phyloP scores from a whole-genome alignment of 2,888 invertebrate genomes.

The Drosophila infuscata region DNA sequence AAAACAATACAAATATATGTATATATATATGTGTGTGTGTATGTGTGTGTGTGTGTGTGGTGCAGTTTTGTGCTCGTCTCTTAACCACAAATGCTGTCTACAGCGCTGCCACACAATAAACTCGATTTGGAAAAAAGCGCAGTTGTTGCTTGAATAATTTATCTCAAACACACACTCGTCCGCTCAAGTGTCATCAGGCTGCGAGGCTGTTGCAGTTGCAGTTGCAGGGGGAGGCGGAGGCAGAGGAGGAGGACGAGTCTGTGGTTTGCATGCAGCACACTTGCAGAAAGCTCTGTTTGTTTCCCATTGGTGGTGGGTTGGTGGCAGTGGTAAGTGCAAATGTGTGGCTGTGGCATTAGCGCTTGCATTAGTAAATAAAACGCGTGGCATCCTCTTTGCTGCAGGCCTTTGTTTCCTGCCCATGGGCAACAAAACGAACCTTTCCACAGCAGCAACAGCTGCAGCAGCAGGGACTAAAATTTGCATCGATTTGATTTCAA shows the following conservation, averaged over 20 bases:
- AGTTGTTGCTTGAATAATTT: constrained; percentile 79
- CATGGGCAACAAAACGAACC: constrained; percentile 5
- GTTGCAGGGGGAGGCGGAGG: no score
- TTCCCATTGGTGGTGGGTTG: constrained; percentile 11
- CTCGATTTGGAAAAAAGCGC: constrained; percentile 71
- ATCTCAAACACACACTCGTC: constrained; percentile 53
- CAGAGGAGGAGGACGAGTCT: constrained; percentile 11
- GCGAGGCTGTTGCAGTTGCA: not conserved
- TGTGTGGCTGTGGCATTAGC: constrained; percentile 36
- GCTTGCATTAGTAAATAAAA: constrained; percentile 58
- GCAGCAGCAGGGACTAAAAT: not conserved
- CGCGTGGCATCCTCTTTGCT: constrained; percentile 47
- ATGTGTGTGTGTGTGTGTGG: constrained; percentile 8
- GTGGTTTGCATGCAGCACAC: constrained; percentile 34
- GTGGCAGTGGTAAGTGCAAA: constrained; percentile 1
- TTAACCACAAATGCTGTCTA: constrained; percentile 66
- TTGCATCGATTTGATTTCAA: constrained; percentile 37
- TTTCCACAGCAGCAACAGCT: constrained; percentile 3
- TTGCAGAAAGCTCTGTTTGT: constrained; percentile 17
- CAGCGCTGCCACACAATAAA: constrained; percentile 67
- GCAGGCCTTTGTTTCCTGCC: constrained; percentile 27
- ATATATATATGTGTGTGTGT: constrained; percentile 3
- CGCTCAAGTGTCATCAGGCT: constrained; percentile 30
- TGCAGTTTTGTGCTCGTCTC: constrained; percentile 48
- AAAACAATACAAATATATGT: constrained; percentile 3